Base-by-base conservation (phyloP, 2,113 vertebrate species). In the Athene cunicularia region DNA sequence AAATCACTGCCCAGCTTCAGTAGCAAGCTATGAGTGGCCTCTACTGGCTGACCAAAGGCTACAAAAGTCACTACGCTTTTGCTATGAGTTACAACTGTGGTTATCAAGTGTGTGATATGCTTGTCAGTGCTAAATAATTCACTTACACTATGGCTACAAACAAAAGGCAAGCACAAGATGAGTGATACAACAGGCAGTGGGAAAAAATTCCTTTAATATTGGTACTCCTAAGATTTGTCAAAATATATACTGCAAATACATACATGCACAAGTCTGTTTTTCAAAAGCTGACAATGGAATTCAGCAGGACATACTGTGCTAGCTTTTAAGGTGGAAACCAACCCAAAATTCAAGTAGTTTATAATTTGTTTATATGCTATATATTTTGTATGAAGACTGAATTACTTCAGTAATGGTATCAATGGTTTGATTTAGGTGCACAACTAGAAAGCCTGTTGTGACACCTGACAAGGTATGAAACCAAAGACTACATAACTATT, bases 21-120 rank as follows among this genome's bases (percentile, higher is more conserved):
- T 2, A 91, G 98, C 98, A 99, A 99, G 99, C 99, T 99, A 98
- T 99, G 99, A 99, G 99, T 99, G 99, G 99, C 99, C 99, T 99
- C 99, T 99, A 97, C 99, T 99, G 99, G 99, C 98, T 99, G 99
- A 98, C 98, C 98, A 98, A 98, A 98, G 98, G 97, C 98, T 99
- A 98, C 98, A 97, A 97, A 97, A 99, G 98, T 98, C 98, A 98
- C 89, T 89, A 14, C 55, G 70, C 63, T 74, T 79, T 64, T 71
- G 64, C 86, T 87, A 4, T 0, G 12, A 94, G 71, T 50, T 84
- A 84, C 59, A 81, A 52, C 47, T 39, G 47, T 24, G 67, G n/a
- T 66, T 62, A 90, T 33, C 26, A 47, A 72, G 20, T 1, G 27
- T 17, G 60, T 41, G 49, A 49, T 18, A 50, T 4, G 15, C 19